Conservation (phyloP, 2,113 vertebrate genomes). For the Bambusicola thoracicus region DNA sequence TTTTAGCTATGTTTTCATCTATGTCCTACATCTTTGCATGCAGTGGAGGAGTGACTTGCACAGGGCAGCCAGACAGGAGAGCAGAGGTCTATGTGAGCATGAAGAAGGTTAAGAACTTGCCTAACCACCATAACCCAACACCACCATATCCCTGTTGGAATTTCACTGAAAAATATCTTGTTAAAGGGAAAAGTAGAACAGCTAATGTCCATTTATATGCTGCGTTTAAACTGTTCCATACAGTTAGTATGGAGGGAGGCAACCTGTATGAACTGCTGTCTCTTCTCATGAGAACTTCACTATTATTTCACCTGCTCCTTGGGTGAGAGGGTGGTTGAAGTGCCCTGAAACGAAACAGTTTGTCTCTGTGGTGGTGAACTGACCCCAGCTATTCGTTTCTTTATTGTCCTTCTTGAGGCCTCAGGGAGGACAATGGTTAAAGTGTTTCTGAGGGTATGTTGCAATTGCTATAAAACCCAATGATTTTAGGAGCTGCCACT, state of each 20-base stretch:
- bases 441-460: background rate
- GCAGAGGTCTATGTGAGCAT: background rate
- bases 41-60: background rate
- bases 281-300: background rate
- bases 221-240: background rate
- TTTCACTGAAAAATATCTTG: background rate
- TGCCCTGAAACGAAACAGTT: background rate
- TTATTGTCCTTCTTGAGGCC: background rate
- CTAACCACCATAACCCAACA: background rate
- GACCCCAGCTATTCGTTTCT: rapidly evolving
- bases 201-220: background rate
- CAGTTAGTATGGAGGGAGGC: background rate
- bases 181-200: background rate
- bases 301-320: background rate
- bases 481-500: background rate
- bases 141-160: background rate
- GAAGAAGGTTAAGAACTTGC: background rate
- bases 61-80: background rate
- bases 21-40: background rate
- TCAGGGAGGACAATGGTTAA: background rate
- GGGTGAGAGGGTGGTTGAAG: background rate
- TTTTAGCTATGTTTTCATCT: background rate
- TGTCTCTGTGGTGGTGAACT: background rate
- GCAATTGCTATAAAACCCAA: background rate
- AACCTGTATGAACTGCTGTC: background rate